Evolutionary conservation across 1,140 invertebrate species (phyloP), one percentile per base, ranked within the genome.

Genomic region (Brachionus calyciflorus): DNA sequence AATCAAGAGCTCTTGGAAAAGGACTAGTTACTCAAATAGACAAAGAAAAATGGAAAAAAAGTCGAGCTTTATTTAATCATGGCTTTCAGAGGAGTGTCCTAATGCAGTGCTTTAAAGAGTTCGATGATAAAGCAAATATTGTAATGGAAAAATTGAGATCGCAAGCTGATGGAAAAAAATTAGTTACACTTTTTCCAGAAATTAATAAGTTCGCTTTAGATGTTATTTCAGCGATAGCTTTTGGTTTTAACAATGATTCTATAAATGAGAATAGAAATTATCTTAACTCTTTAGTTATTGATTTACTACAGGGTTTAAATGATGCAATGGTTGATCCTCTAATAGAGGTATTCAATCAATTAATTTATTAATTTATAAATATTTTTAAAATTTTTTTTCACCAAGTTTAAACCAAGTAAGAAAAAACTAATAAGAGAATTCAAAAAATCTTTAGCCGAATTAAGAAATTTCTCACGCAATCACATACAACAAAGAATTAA

Each of bases 1-100:
- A 49, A 14, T 21, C 37, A 73, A 49, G 69, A 73, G 30, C 33
- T 7, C 69, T 73, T 37, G 69, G 69, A 3, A 33, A 33, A 14
- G 69, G 69, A 1, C 30, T 73, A 9, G 69, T 51, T n/a, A 73
- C 69, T 0, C 46, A 51, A 14, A 51, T 55, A 51, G 24, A 73
- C n/a, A 55, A 73, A 9, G 30, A 73, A 3, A 55, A 37, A 37
- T 73, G 69, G 69, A 73, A 73, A 28, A 2, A n/a, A 21, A 73
- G 46, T 10, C n/a, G 69, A 51, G 69, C 69, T 5, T 30, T 73
- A 3, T 73, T 73, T 19, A 73, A 73, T 10, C 69, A 49, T 17
- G 69, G 44, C 28, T 73, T 73, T 41, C 69, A 73, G 37, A 21
- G 69, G 3, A 73, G 30, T 53, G 24, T 73, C 10, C n/a, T 73